These are phyloP conservation scores for Heteractis magnifica DNA, from an alignment of 92 coral and sea anemone species.

Conservation along the genomic window DNA sequence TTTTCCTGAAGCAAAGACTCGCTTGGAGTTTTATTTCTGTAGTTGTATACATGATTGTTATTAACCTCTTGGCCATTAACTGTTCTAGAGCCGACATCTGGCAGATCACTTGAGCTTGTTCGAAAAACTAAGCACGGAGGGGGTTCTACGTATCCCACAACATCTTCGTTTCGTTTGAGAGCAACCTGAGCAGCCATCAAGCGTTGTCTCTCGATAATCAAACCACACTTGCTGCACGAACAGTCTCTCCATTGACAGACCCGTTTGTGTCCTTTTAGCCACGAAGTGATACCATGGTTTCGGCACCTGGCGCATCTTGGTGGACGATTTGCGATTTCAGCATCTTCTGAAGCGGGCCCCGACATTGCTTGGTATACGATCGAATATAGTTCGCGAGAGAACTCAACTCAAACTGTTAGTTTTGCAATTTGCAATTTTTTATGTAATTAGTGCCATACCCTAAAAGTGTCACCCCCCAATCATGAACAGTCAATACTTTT, in stretches of 20 bases:
- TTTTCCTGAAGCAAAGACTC: conserved; percentile 4
- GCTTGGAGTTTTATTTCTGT: conserved; percentile 7
- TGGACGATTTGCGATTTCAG: conserved; percentile 61
- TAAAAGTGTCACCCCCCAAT: conserved; percentile 65
- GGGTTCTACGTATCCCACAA: conserved; percentile 15
- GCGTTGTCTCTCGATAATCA: conserved; percentile 93
- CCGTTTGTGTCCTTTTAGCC: conserved; percentile 91
- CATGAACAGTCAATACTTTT: conserved; percentile 42
- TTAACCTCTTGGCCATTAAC: conserved; percentile 12
- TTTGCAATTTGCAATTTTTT: conserved; percentile 73
- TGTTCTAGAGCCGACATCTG: neutral
- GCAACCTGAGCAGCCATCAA: conserved; percentile 99
- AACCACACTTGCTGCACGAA: conserved; percentile 83
- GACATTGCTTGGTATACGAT: conserved; percentile 37
- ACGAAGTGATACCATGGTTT: conserved; percentile 79
- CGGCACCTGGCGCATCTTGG: conserved; percentile 98
- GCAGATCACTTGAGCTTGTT: conserved; percentile 3
- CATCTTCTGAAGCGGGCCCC: conserved; percentile 39
- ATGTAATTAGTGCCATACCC: conserved; percentile 76
- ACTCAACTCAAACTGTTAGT: conserved; percentile 70
- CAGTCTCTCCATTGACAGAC: conserved; percentile 95
- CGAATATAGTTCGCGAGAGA: conserved; percentile 40
- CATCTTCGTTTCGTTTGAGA: conserved; percentile 85
- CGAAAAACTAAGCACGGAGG: conserved; percentile 9
- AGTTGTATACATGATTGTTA: neutral